Base-by-base conservation (phyloP, 2,113 vertebrate species). In the Hemibagrus wyckioides region DNA sequence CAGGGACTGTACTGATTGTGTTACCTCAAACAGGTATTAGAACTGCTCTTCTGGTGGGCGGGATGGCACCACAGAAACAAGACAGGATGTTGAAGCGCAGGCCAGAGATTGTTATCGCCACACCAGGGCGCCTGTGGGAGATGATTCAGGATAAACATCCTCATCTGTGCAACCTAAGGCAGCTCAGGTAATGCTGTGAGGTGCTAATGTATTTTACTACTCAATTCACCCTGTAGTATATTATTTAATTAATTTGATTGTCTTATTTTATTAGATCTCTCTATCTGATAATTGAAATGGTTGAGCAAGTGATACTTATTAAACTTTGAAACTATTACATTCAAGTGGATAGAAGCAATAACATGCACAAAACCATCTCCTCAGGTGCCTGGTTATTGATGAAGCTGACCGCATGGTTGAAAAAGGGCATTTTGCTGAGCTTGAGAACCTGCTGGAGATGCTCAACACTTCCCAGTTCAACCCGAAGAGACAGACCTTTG, bases 351-450 rank as follows among this genome's bases (percentile, higher is more conserved):
- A 33, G 17, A 54, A 56, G 50, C 33, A n/a, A 21, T 54, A 56
- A 59, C 21, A 57, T 80, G 17, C 36, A 21, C 36, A 19, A 30
- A 50, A 17, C 91, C 2, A 41, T 10, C 79, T 59, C 75, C 87
- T 61, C 93, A 99, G 98, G 92, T 98, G 97, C 92, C 94, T 99
- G 88, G 98, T 99, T 54, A 96, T 99, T 4, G 98, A 99, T 87
- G 98, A 99, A 93, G 98, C 98, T 0, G 98, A 99, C 91, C 94
- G 98, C 75, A 99, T 99, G 98, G 96, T 99, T 80, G 97, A 99
- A 92, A 97, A 95, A 90, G 98, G 97, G 75, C 98, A 99, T 93
- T 99, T 98, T 89, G 95, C 95, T 6, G 98, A 99, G 92, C 96
- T 99, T 88, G 97, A 97, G 80, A 96, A 94, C 91, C 93, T 99